A percentile compares a stretch with the other conserved stretches of the same genome.
phyloP scores from a whole-genome alignment of 2,113 vertebrate genomes.

The Microtus ochrogaster region DNA sequence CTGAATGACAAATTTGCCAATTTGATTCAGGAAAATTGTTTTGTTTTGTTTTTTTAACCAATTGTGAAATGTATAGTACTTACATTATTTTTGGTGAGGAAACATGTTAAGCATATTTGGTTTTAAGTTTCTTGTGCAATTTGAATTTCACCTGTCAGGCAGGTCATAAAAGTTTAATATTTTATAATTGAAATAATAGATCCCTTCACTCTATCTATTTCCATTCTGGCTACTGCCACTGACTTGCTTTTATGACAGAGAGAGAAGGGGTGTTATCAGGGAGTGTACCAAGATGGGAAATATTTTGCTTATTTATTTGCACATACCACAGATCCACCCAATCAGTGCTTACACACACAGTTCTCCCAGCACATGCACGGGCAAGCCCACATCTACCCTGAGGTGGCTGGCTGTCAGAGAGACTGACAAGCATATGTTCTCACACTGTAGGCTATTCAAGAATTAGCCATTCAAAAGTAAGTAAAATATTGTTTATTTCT shows the following conservation, averaged over 20 bases:
- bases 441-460: neutral
- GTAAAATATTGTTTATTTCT: neutral
- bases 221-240: neutral
- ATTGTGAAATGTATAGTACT: neutral
- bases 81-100: neutral
- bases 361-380: neutral
- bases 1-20: neutral
- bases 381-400: neutral
- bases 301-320: neutral
- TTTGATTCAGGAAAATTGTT: neutral
- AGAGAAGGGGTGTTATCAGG: neutral
- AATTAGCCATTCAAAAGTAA: neutral
- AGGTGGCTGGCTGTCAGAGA: neutral
- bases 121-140: neutral
- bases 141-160: neutral
- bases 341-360: no score
- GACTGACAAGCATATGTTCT: neutral
- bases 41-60: neutral
- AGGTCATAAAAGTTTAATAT: conserved; percentile 5
- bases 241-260: neutral
- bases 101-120: neutral
- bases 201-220: neutral
- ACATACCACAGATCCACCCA: neutral
- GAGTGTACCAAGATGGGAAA: neutral
- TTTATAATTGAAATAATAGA: neutral